Evolutionary conservation across 1,140 invertebrate species (phyloP).

Genomic region (Ephestia elutella): DNA sequence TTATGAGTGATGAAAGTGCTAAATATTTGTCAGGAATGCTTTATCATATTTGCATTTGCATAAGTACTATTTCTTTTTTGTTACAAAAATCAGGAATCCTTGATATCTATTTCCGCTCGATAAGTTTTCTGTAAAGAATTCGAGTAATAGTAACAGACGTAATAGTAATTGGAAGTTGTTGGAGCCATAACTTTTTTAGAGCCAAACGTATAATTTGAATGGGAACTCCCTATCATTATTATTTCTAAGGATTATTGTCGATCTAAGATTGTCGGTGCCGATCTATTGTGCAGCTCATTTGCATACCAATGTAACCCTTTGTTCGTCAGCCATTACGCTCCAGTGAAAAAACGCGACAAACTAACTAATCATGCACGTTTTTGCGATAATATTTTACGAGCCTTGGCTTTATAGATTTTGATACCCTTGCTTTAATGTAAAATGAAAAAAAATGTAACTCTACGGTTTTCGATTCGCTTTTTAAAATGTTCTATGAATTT

Average conservation of each 20-base stretch:
- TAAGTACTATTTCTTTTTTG: too few species aligned
- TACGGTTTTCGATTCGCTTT: neutral
- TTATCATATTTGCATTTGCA: neutral
- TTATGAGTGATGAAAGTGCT: constrained; percentile 7
- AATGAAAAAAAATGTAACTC: neutral
- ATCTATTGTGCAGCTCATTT: constrained; percentile 12
- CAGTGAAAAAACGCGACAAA: constrained; percentile 12
- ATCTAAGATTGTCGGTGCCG: constrained; percentile 14
- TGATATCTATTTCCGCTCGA: too few species aligned
- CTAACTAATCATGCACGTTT: constrained; percentile 11
- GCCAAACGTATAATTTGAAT: constrained; percentile 12
- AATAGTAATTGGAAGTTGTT: neutral
- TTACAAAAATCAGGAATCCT: too few species aligned
- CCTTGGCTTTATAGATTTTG: neutral
- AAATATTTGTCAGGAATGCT: neutral
- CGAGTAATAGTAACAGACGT: neutral
- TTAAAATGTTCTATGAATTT: constrained; percentile 5
- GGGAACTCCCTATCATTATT: constrained; percentile 9
- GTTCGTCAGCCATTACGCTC: constrained; percentile 10
- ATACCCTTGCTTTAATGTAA: neutral
- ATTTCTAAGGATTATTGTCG: constrained; percentile 14
- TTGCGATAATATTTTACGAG: neutral
- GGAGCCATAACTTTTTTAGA: constrained; percentile 6
- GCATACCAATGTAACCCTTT: constrained; percentile 16
- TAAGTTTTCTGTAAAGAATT: neutral